Conservation (phyloP, 2,888 invertebrate genomes). For the Drosophila pseudotakahashii region DNA sequence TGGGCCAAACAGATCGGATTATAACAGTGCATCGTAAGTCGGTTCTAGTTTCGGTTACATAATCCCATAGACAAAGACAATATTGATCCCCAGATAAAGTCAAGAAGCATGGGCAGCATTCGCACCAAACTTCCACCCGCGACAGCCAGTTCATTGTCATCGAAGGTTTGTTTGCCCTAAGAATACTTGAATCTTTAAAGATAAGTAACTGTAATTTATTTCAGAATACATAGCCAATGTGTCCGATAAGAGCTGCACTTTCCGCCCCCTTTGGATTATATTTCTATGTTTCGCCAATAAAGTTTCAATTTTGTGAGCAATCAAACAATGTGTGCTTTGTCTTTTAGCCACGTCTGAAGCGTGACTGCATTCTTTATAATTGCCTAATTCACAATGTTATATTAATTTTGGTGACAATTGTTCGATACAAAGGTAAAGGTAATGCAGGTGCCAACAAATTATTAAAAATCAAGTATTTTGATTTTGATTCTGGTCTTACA, state of each 20-base stretch:
- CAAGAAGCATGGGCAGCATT: slow-evolving; percentile 79
- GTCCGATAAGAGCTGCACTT: slow-evolving; percentile 12
- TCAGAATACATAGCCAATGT: slow-evolving; percentile 67
- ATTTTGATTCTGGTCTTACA: slow-evolving; percentile 14
- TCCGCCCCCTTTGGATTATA: slow-evolving; percentile 29
- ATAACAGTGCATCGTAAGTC: slow-evolving; percentile 80
- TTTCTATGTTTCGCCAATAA: slow-evolving; percentile 55
- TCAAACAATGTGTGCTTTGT: slow-evolving; percentile 29
- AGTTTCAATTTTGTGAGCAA: slow-evolving; percentile 50
- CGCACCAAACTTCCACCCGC: slow-evolving; percentile 74
- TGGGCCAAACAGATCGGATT: slow-evolving; percentile 87
- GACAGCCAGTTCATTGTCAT: slow-evolving; percentile 81
- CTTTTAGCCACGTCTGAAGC: slow-evolving; percentile 48
- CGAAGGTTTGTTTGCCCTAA: slow-evolving; percentile 66
- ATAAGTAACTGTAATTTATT: slow-evolving; percentile 17
- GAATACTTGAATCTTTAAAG: background rate
- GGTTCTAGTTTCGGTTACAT: background rate
- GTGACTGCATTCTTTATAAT: slow-evolving; percentile 48
- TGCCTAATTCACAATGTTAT: slow-evolving; percentile 40
- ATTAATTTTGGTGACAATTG: slow-evolving; percentile 22
- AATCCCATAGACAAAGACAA: background rate
- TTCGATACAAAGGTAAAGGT: slow-evolving; percentile 32
- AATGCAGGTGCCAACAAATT: slow-evolving; percentile 22
- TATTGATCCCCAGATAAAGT: slow-evolving; percentile 71
- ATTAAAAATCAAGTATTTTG: slow-evolving; percentile 30